phyloP scores from a whole-genome alignment of 2,113 vertebrate species.

The Crocuta crocuta region DNA sequence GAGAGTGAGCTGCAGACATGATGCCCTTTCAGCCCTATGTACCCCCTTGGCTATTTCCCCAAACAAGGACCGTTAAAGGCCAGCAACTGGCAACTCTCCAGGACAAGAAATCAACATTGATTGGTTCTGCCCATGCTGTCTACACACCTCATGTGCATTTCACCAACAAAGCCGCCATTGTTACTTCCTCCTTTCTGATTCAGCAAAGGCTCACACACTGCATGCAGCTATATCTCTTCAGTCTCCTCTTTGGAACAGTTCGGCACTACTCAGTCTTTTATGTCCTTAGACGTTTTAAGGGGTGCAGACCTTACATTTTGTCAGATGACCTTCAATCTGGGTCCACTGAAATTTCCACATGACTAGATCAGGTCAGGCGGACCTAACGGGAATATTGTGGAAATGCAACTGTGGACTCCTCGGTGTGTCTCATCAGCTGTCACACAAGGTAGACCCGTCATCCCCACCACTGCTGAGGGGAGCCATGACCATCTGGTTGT shows the following conservation, averaged over 20 bases:
- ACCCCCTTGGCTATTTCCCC: neutral
- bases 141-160: neutral
- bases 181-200: neutral
- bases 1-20: neutral
- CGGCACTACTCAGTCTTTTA: neutral
- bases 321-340: fast-evolving
- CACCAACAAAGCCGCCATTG: fast-evolving
- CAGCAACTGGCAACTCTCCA: neutral
- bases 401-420: neutral
- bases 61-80: neutral
- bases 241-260: neutral
- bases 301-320: neutral
- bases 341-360: fast-evolving
- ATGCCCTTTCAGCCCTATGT: fast-evolving
- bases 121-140: fast-evolving
- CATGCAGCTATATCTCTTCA: neutral
- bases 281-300: neutral
- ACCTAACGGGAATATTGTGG: neutral
- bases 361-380: neutral
- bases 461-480: fast-evolving
- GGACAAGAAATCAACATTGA: neutral
- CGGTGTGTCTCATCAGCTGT: neutral
- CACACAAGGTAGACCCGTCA: fast-evolving
- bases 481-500: neutral
- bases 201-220: neutral